A percentile compares a stretch with the other conserved stretches of the same genome.
Evolutionary conservation across 2,113 vertebrate species (phyloP).

Genomic region (Larimichthys polyactis): DNA sequence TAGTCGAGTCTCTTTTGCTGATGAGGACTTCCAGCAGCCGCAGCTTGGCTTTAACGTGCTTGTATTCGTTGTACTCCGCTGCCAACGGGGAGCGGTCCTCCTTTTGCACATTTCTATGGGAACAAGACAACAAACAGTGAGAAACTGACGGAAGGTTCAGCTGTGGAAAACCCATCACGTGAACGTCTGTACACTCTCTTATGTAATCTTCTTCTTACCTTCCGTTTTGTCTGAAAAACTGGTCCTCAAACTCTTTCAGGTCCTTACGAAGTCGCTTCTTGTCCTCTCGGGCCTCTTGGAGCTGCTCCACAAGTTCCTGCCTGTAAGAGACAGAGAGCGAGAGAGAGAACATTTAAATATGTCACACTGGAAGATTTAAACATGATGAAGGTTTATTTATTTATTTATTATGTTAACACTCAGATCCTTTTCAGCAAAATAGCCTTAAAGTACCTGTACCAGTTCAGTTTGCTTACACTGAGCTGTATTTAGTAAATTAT

Average conservation of each 20-base stretch:
- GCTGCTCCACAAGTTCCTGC: slow-evolving; percentile 94
- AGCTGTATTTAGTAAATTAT: too few species aligned
- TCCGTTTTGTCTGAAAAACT: slow-evolving; percentile 95
- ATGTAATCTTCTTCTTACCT: slow-evolving; percentile 84
- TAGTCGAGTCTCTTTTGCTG: slow-evolving; percentile 92
- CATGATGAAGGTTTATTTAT: not conserved
- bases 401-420: not conserved
- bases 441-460: not conserved
- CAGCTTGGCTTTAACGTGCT: slow-evolving; percentile 96
- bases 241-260: slow-evolving; percentile 97
- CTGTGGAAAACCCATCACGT: not conserved
- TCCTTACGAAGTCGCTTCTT: slow-evolving; percentile 95
- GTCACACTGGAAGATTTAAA: not conserved
- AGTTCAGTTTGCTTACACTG: too few species aligned
- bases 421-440: not conserved
- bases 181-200: not conserved
- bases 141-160: not conserved
- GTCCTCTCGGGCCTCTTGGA: slow-evolving; percentile 95
- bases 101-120: slow-evolving; percentile 92
- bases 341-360: not conserved
- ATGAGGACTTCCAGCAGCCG: slow-evolving; percentile 96
- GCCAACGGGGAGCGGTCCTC: slow-evolving; percentile 95
- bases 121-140: slow-evolving; percentile 31
- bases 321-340: slow-evolving; percentile 69
- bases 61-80: slow-evolving; percentile 96